A percentile compares a stretch with the other conserved stretches of the same genome.
phyloP scores from a whole-genome alignment of 2,797 vertebrate genomes.

The Sphenopsis melanotis region DNA sequence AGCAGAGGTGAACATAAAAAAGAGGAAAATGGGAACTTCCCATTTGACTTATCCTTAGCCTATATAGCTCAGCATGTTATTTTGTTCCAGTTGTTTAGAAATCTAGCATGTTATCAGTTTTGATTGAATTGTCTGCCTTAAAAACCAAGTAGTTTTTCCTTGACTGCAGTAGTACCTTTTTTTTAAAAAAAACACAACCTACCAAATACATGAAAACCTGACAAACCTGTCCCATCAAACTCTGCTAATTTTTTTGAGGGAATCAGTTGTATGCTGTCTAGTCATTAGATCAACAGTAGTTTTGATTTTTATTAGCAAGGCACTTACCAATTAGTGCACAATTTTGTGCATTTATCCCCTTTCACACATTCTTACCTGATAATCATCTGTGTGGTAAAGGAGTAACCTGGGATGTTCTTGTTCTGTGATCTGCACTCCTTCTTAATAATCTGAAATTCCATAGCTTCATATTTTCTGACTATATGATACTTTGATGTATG shows the following conservation, averaged over 20 bases:
- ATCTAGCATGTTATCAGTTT: not conserved
- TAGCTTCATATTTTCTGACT: not conserved
- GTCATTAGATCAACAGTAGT: not conserved
- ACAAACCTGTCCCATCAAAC: not conserved
- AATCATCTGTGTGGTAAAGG: not conserved
- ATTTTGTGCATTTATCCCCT: not conserved
- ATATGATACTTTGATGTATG: not conserved
- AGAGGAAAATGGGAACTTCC: not conserved
- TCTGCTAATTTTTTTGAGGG: not conserved
- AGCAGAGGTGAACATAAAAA: not conserved
- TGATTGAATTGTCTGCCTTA: not conserved
- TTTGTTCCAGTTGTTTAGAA: not conserved
- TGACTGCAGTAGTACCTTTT: not conserved
- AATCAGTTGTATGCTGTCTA: not conserved
- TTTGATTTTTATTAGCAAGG: not conserved
- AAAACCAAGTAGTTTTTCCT: not conserved
- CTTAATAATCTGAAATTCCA: not conserved
- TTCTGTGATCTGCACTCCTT: not conserved
- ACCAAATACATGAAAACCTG: not conserved
- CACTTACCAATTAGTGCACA: not conserved
- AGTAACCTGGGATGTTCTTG: not conserved
- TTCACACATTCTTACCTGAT: not conserved
- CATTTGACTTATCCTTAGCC: not conserved
- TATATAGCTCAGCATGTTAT: not conserved
- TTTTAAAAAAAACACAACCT: fast-evolving